Base-by-base conservation (phyloP, 2,888 invertebrate genomes). In the Tachina lurida region DNA sequence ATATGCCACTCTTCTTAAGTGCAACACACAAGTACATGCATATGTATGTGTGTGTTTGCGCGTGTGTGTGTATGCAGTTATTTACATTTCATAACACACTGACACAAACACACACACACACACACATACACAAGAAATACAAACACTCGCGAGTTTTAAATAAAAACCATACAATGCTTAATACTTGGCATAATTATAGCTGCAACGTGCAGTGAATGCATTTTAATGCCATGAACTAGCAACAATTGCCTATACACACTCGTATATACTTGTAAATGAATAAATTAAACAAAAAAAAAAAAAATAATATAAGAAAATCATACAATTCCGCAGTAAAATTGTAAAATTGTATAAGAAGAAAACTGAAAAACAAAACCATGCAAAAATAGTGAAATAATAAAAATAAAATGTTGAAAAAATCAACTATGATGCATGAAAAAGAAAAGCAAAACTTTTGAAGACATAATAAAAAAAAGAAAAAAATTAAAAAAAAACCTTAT, bases 141-240 rank as follows among this genome's bases (percentile, higher is more conserved):
- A 49, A 19, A 2, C 9, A 22, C 7, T 60, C 15, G 49, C 39
- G 47, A 79, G 41, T 58, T 56, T 56, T 22, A 80, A 73, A 71
- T 39, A 78, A 63, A 58, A 86, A 49, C 75, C 52, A 74, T 62
- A 83, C 71, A 86, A 80, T 76, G 79, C 79, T 83, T 79, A 82
- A 83, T 86, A 86, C 79, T 83, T 83, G 86, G 86, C 86, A 86
- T 86, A 86, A 86, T 86, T 86, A 83, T 86, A 83, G 83, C 86
- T 73, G 80, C 83, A 86, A 86, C 86, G 86, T 86, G 86, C 86
- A 83, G 60, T 86, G 86, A 86, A 86, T 86, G 76, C 85, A 86
- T 86, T 31, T 86, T 82, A 68, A 85, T 78, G 82, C 82, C 73
- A 73, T 75, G 75, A 74, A 78, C 75, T 60, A 58, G 75, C 75